Evolutionary conservation across 2,888 invertebrate species (phyloP), one percentile per base, ranked within the genome.

Genomic region (Galerucella pusilla): DNA sequence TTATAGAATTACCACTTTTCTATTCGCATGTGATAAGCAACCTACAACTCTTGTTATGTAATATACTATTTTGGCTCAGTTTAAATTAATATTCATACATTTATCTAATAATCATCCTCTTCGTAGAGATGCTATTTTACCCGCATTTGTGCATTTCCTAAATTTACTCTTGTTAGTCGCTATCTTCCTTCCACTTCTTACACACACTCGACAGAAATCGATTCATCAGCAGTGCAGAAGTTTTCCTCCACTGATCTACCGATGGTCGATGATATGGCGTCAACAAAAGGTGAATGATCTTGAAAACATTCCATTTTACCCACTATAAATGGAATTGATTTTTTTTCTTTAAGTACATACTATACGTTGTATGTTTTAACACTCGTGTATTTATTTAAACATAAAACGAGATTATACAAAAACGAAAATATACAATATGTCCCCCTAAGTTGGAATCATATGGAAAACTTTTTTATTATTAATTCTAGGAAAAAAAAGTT

Each of bases 201-300:
- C 59, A 25, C 59, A 68, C 28, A 28, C 68, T 28, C 49, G 14
- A 54, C 66, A 46, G 35, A 52, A 73, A 73, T 73, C 67, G 73
- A 73, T 73, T 72, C 72, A 72, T 72, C 72, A 72, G 72, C 72
- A 72, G 46, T 35, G 61, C 67, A 61, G 73, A 68, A 73, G 61
- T 73, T 71, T 61, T 72, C 72, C 65, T 71, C 71, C 49, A 59
- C 71, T 71, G 66, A 66, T 71, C 71, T 28, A 66, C 66, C 54
- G 72, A 67, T 67, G 45, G 14, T 45, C 46, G 72, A 54, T 67
- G 72, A 60, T 72, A 72, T 72, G 72, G 72, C 72, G 72, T 72
- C 72, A 72, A 72, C 72, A 49, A 67, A 52, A 72, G 72, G 72
- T 72, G 72, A 72, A 72, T 49, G 65, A 72, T 66, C 72, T 66